Evolutionary conservation across 1,140 invertebrate genomes (phyloP), one percentile per base, ranked within the genome.

Genomic region (Macrostomum lignano): DNA sequence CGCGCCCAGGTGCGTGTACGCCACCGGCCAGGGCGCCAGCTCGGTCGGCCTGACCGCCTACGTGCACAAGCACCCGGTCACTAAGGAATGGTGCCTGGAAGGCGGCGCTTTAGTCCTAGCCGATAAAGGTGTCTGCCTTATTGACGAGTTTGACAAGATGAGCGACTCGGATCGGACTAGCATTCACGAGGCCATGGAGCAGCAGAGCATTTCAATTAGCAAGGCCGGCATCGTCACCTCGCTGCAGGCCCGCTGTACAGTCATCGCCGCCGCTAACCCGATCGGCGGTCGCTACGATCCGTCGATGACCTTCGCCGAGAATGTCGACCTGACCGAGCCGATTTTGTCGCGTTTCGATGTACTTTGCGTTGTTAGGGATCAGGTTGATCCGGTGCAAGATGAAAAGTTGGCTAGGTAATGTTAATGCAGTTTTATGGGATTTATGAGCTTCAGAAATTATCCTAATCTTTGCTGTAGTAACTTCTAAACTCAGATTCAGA

Each of bases 61-160:
- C 46, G 88, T 98, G 0, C 72, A 82, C 46, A 65, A 73, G 33
- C 82, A 79, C 45, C 76, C 77, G 0, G 68, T 75, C 0, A 81
- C 75, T 2, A 70, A 69, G 42, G 86, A 96, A 46, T 98, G 88
- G 88, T 93, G 84, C 0, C 58, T 96, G 21, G 88, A 98, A 64
- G 88, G 88, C 25, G 86, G 81, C 15, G 82, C 58, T 13, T 39
- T 61, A 19, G 56, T 61, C 10, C 38, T 58, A 19, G 88, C 88
- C 7, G 88, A 98, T 59, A 74, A 84, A 46, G 88, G 86, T 7
- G 72, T 96, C 21, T 98, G 88, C 50, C 65, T 96, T 0, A 96
- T 98, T 50, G 88, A 98, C 49, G 88, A 98, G 61, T 98, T 98
- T 54, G 88, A 98, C 51, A 98, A 98, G n/a, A n/a, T n/a, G n/a